Base-by-base conservation (phyloP, 2,888 invertebrate genomes). In the Chalcis sispes region DNA sequence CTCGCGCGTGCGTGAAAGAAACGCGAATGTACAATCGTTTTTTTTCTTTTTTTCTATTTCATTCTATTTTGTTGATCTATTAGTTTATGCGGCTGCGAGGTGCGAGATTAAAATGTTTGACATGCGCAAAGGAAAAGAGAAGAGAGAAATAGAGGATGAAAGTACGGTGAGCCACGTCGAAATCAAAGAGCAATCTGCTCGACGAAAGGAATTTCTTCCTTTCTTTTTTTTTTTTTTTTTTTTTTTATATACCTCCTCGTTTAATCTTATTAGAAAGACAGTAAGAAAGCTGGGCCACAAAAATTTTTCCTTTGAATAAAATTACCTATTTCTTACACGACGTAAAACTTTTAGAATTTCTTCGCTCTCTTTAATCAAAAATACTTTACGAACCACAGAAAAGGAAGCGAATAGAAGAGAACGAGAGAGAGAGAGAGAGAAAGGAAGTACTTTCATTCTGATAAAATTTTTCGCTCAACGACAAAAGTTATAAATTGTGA, bases 21-120 rank as follows among this genome's bases (percentile, higher is more conserved):
- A 27, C 25, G 54, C 54, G 1, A n/a, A n/a, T n/a, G n/a, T n/a
- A n/a, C n/a, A n/a, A n/a, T n/a, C n/a, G n/a, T n/a, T n/a, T n/a
- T n/a, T n/a, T n/a, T n/a, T n/a, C n/a, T n/a, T n/a, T n/a, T n/a
- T n/a, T n/a, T n/a, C n/a, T n/a, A n/a, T n/a, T n/a, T n/a, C n/a
- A n/a, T n/a, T n/a, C 13, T 25, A 27, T 5, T 20, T 56, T 62
- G 62, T 71, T 71, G 52, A 62, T 71, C 56, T 56, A 20, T 15
- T 52, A 40, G 42, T 42, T 54, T 42, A 52, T 20, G 18, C 20
- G 48, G 10, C 36, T 15, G 10, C 15, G 29, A 8, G 42, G n/a
- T 25, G n/a, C n/a, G 27, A 64, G 56, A 72, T 72, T 72, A 72
- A 72, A 62, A 46, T 72, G 29, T 32, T 32, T 56, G 23, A 46